A percentile compares a stretch with the other conserved stretches of the same genome.
Evolutionary conservation across 1,140 invertebrate species (phyloP).

Genomic region (Coelopa frigida): DNA sequence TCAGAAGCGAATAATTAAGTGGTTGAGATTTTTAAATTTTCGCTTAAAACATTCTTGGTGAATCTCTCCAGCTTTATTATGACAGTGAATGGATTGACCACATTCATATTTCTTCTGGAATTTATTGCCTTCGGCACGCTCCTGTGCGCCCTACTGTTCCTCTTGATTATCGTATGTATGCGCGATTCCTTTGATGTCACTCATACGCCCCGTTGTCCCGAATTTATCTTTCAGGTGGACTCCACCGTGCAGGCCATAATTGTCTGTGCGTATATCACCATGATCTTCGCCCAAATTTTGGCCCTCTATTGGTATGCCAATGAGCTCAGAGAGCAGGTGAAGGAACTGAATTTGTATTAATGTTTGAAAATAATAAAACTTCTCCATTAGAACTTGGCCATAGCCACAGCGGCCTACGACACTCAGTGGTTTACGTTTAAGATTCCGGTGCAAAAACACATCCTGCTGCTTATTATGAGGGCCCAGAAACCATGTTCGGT

Average conservation of each 20-base stretch:
- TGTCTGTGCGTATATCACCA: slow-evolving; percentile 34
- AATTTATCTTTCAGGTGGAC: slow-evolving; percentile 18
- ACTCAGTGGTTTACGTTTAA: slow-evolving; percentile 8
- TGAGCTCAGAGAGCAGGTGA: slow-evolving; percentile 31
- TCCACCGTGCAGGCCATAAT: slow-evolving; percentile 25
- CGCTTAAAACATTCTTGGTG: neutral
- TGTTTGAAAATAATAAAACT: neutral
- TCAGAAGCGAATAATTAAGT: slow-evolving; percentile 28
- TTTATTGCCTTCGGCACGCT: slow-evolving; percentile 36
- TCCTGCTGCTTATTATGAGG: slow-evolving; percentile 2
- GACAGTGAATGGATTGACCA: slow-evolving; percentile 28
- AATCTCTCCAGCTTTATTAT: slow-evolving; percentile 21
- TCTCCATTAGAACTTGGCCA: neutral
- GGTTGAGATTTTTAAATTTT: slow-evolving; percentile 3
- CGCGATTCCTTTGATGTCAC: neutral
- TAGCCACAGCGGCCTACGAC: slow-evolving; percentile 3
- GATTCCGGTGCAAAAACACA: neutral
- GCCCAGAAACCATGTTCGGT: slow-evolving; percentile 7
- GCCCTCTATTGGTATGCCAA: slow-evolving; percentile 37
- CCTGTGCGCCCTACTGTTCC: slow-evolving; percentile 32
- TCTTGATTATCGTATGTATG: slow-evolving; percentile 30
- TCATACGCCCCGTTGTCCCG: neutral
- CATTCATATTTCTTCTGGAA: slow-evolving; percentile 29
- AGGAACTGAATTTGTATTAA: neutral
- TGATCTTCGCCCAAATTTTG: slow-evolving; percentile 37